These are phyloP conservation scores for Orthonevra nobilis DNA, from an alignment of 2,888 invertebrate genomes.

Conservation along the genomic window DNA sequence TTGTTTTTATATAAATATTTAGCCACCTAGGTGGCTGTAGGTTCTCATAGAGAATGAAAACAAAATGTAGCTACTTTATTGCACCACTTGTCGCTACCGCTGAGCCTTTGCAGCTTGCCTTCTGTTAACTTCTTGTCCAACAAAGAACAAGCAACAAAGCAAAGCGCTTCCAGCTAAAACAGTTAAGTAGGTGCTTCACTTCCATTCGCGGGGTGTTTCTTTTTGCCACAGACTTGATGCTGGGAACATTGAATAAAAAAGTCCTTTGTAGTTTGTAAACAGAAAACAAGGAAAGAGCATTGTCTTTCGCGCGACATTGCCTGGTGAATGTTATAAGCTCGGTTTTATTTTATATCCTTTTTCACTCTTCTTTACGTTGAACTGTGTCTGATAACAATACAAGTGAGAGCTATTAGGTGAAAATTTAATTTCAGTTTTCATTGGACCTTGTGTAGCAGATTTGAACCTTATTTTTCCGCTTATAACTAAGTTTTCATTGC, in stretches of 20 bases:
- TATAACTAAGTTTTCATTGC: neutral
- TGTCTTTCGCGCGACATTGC: conserved; percentile 33
- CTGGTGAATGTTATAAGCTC: neutral
- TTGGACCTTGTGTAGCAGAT: conserved; percentile 29
- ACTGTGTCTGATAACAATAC: too few relatives aligned
- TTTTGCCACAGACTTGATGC: conserved; percentile 16
- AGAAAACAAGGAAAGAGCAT: conserved; percentile 38
- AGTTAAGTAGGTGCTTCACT: conserved; percentile 44
- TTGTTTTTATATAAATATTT: too few relatives aligned
- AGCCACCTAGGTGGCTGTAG: too few relatives aligned
- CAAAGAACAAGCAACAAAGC: conserved; percentile 31
- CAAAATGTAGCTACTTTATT: conserved; percentile 39
- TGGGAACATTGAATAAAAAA: conserved; percentile 21
- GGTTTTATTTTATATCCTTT: neutral
- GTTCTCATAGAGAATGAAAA: too few relatives aligned
- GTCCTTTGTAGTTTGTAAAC: neutral
- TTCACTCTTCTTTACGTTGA: conserved; percentile 1
- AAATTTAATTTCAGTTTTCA: conserved; percentile 34
- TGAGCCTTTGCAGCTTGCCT: conserved; percentile 22
- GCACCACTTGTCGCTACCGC: neutral
- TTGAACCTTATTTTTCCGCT: neutral
- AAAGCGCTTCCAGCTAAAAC: conserved; percentile 42
- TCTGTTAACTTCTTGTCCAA: conserved; percentile 38
- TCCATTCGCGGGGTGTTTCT: neutral
- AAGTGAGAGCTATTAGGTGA: too few relatives aligned